Percentiles rank a stretch among this genome's conserved stretches.
Evolutionary conservation across 1,140 invertebrate genomes (phyloP).

Genomic region (Drosophila biarmipes): DNA sequence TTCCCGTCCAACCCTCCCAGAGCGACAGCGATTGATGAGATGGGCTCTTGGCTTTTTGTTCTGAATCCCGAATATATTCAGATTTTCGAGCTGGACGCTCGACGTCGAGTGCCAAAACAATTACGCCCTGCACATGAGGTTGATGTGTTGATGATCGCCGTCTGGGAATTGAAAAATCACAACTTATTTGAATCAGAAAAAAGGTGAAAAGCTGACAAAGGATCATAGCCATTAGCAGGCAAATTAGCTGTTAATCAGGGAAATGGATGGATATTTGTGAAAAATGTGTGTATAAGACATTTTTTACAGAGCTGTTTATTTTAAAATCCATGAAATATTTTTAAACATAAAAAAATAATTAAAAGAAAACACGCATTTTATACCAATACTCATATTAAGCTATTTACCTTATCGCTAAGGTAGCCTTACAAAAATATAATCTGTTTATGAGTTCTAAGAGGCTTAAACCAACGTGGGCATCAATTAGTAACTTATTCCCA

Average conservation of each 20-base stretch:
- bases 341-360: no score
- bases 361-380: no score
- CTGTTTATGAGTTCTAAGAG: neutral
- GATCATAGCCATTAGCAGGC: conserved; percentile 25
- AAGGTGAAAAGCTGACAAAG: conserved; percentile 25
- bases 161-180: conserved; percentile 40
- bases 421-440: no score
- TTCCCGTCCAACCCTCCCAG: conserved; percentile 41
- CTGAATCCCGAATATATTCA: neutral
- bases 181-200: conserved; percentile 24
- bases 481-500: conserved; percentile 15
- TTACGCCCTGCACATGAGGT: conserved; percentile 44
- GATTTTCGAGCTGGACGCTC: conserved; percentile 63
- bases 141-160: conserved; percentile 36
- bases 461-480: neutral
- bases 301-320: no score
- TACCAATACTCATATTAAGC: no score
- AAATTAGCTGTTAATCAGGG: conserved; percentile 23
- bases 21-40: conserved; percentile 55
- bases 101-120: conserved; percentile 64
- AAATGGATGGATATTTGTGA: neutral
- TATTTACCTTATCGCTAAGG: no score
- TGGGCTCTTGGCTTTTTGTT: conserved; percentile 10
- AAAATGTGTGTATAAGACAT: neutral
- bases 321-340: no score